These are phyloP conservation scores for Liparis tanakae DNA, from an alignment of 2,797 vertebrate species.

Conservation along the genomic window DNA sequence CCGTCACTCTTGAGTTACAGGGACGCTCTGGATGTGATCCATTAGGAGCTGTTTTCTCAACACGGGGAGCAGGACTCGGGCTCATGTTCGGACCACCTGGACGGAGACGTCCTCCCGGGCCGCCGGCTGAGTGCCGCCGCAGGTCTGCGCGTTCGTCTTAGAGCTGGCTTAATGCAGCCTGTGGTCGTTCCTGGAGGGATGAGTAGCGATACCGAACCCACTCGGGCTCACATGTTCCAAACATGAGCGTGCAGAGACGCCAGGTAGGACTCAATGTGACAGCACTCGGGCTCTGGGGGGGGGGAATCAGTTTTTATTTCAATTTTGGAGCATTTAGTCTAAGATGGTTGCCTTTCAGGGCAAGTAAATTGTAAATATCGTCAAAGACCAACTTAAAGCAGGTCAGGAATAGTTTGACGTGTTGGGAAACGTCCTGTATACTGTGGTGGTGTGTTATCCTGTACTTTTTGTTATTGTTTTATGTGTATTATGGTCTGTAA, in stretches of 20 bases:
- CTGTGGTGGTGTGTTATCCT: too few species aligned
- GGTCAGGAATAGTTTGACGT: too few species aligned
- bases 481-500: too few species aligned
- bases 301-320: not conserved
- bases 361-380: not conserved
- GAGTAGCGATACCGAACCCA: constrained; percentile 58
- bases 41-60: constrained; percentile 67
- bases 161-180: constrained; percentile 81
- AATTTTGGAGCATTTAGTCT: not conserved
- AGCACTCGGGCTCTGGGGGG: constrained; percentile 40
- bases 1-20: constrained; percentile 80
- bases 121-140: constrained; percentile 60
- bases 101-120: constrained; percentile 52
- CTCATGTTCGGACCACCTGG: constrained; percentile 68
- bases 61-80: constrained; percentile 60
- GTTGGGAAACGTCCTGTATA: too few species aligned
- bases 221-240: constrained; percentile 59
- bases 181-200: constrained; percentile 75
- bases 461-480: too few species aligned
- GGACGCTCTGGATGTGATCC: constrained; percentile 67
- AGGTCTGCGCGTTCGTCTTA: constrained; percentile 56
- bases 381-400: not conserved
- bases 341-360: not conserved
- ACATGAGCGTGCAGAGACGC: constrained; percentile 17
- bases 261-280: constrained; percentile 41